Conservation (phyloP, 2,888 invertebrate genomes). For the Ditula angustiorana region DNA sequence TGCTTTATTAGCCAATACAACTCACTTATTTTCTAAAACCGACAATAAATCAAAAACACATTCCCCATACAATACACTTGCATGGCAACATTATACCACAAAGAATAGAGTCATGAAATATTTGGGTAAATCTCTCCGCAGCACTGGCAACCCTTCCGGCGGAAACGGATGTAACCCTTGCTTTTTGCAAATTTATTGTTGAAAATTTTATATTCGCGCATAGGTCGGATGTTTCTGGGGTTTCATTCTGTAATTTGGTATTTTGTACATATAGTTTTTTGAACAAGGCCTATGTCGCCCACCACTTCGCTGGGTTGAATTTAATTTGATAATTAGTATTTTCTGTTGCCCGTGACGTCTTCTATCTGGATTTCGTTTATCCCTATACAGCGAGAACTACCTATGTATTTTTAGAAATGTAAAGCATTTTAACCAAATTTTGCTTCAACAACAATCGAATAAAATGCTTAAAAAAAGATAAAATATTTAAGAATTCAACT, state of each 20-base stretch:
- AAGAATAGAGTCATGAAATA: slow-evolving; percentile 50
- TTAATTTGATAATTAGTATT: too few relatives aligned
- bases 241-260: background rate
- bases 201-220: slow-evolving; percentile 35
- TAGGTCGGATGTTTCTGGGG: slow-evolving; percentile 9
- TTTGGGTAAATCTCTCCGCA: slow-evolving; percentile 44
- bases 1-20: background rate
- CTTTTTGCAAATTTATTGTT: slow-evolving; percentile 48
- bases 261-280: too few relatives aligned
- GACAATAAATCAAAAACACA: slow-evolving; percentile 44
- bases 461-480: too few relatives aligned
- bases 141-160: slow-evolving; percentile 53
- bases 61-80: slow-evolving; percentile 45
- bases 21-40: background rate
- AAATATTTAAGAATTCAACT: too few relatives aligned
- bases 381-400: too few relatives aligned
- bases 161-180: slow-evolving; percentile 49
- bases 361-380: too few relatives aligned
- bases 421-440: too few relatives aligned
- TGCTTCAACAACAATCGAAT: too few relatives aligned
- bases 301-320: too few relatives aligned
- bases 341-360: too few relatives aligned
- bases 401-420: too few relatives aligned
- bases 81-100: slow-evolving; percentile 43
- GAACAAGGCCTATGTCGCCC: too few relatives aligned